A percentile compares a stretch with the other conserved stretches of the same genome.
Evolutionary conservation across 2,888 invertebrate species (phyloP).

Genomic region (Morpho achilles): DNA sequence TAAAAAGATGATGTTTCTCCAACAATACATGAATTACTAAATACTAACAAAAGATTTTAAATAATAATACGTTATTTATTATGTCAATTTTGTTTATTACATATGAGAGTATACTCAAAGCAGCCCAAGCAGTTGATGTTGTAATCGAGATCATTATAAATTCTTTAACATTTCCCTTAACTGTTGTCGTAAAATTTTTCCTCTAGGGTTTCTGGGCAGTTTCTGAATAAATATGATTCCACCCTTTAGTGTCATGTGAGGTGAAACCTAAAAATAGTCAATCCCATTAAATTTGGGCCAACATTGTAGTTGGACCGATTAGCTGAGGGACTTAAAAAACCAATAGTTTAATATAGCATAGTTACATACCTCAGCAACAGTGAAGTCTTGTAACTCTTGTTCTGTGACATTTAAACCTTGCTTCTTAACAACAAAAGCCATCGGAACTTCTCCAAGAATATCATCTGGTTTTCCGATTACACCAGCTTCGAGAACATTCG

Average conservation of each 20-base stretch:
- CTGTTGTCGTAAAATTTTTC: slow-evolving; percentile 1
- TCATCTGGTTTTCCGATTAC: slow-evolving; percentile 87
- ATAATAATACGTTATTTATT: too few relatives aligned
- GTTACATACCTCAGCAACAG: background rate
- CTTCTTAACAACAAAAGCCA: slow-evolving; percentile 85
- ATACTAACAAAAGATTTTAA: too few relatives aligned
- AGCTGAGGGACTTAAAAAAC: background rate
- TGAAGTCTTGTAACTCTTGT: slow-evolving; percentile 1
- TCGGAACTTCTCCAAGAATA: slow-evolving; percentile 83
- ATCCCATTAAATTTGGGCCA: background rate
- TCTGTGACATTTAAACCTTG: slow-evolving; percentile 62
- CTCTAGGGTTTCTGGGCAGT: slow-evolving; percentile 5
- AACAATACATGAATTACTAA: too few relatives aligned
- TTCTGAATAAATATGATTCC: slow-evolving; percentile 3
- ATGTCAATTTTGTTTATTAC: too few relatives aligned
- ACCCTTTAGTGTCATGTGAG: background rate
- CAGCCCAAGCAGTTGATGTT: too few relatives aligned
- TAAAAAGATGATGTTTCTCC: too few relatives aligned
- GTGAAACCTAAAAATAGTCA: background rate
- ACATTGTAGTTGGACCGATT: background rate
- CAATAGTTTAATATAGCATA: background rate
- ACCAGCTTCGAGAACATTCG: slow-evolving; percentile 85
- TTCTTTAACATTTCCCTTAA: slow-evolving; percentile 2
- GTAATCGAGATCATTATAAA: too few relatives aligned
- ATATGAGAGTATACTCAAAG: too few relatives aligned